Evolutionary conservation across 2,797 vertebrate genomes (phyloP).

Genomic region (Simalia tracyae): DNA sequence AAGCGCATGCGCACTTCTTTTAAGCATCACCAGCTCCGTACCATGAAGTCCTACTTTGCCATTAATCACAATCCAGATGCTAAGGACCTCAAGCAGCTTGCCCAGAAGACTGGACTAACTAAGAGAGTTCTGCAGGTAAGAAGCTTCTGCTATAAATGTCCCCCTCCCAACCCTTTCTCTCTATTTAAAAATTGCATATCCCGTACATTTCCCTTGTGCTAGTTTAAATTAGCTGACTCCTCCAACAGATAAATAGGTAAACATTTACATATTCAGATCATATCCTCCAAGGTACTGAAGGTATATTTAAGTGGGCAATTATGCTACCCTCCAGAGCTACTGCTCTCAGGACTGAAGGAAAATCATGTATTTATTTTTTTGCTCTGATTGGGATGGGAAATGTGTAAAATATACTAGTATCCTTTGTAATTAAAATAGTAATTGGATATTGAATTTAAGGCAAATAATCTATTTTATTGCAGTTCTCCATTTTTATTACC

Average conservation of each 20-base stretch:
- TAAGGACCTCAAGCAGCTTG: conserved; percentile 99
- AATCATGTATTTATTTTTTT: not conserved
- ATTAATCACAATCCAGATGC: conserved; percentile 99
- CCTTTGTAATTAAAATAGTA: conserved; percentile 23
- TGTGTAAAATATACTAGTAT: not conserved
- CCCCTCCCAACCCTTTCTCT: conserved; percentile 56
- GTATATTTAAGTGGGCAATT: conserved; percentile 28
- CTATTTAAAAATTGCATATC: conserved; percentile 50
- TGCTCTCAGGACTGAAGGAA: not conserved
- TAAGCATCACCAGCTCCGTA: conserved; percentile 99
- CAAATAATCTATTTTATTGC: conserved; percentile 22
- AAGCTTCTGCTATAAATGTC: conserved; percentile 45
- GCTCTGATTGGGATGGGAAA: conserved; percentile 2
- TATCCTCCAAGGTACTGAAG: not conserved
- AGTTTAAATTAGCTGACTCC: conserved; percentile 41
- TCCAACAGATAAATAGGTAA: conserved; percentile 40
- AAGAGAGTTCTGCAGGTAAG: conserved; percentile 99
- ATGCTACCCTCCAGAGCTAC: conserved; percentile 1
- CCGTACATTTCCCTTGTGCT: conserved; percentile 43
- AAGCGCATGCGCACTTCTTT: conserved; percentile 99
- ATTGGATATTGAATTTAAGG: conserved; percentile 3
- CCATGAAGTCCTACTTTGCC: conserved; percentile 99
- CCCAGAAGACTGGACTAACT: conserved; percentile 99
- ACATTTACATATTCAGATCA: not conserved
- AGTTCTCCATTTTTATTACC: conserved; percentile 13